Evolutionary conservation across 2,888 invertebrate genomes (phyloP).

Genomic region (Euproctis similis): DNA sequence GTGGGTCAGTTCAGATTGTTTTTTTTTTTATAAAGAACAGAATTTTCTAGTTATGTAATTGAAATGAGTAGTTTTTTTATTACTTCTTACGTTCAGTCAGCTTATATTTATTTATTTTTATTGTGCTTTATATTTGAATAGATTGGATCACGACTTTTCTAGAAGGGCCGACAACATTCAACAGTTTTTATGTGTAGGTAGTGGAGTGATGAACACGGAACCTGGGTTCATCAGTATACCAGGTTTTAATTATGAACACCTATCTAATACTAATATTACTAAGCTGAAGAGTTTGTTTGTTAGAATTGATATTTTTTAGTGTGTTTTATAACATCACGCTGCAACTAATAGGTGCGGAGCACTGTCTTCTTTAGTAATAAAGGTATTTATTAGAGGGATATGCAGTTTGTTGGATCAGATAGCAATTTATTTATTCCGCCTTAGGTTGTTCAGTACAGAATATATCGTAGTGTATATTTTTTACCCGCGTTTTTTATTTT

Average conservation of each 20-base stretch:
- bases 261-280: background rate
- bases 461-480: no score
- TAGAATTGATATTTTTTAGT: background rate
- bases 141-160: conserved; percentile 9
- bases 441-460: no score
- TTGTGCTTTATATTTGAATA: conserved; percentile 1
- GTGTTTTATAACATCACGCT: no score
- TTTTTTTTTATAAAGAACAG: background rate
- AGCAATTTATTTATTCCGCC: no score
- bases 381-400: no score
- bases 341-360: no score
- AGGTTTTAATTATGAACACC: background rate
- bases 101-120: conserved; percentile 1
- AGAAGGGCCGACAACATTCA: conserved; percentile 1
- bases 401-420: no score
- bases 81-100: conserved; percentile 2
- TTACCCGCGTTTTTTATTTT: no score
- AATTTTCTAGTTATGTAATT: conserved; percentile 2
- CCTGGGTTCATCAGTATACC: no score
- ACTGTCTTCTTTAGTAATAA: no score
- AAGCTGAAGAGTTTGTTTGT: background rate
- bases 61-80: conserved; percentile 3
- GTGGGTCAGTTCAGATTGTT: no score
- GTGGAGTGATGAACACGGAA: background rate
- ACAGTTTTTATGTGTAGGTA: background rate